Base-by-base conservation (phyloP, 2,113 vertebrate species). In the Pachypanchax playfairii region DNA sequence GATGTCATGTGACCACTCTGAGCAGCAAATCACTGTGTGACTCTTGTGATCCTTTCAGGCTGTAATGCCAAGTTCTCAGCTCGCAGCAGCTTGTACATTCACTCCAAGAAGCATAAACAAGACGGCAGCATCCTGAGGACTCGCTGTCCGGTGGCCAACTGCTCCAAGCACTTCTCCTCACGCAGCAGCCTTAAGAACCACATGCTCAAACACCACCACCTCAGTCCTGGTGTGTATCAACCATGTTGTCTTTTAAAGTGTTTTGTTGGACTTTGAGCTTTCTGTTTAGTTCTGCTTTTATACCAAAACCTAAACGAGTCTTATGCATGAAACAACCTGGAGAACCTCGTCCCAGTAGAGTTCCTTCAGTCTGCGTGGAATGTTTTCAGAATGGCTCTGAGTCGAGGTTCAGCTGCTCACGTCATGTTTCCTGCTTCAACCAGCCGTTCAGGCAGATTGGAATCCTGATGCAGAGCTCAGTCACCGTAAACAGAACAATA, bases 41-140 rank as follows among this genome's bases (percentile, higher is more conserved):
- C 22, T 21, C 10, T 5, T n/a, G 2, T 29, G 17, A 5, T 47
- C 57, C 39, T 35, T 20, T 50, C 75, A 99, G 97, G 97, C 43
- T 99, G 97, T 77, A 93, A 90, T 60, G 97, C 96, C n/a, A 94
- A 94, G 70, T 99, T 99, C 87, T 99, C 97, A 3, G 97, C 97
- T 4, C 93, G 97, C 39, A 99, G 97, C 85, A 99, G 97, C 75
- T 83, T 99, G 5, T 99, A 99, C 83, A 98, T 99, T 62, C 97
- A 99, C 82, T 96, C 96, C 26, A 98, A 97, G 86, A 99, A 98
- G 68, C 97, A 99, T 54, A 92, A 95, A 48, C 94, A 96, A 80
- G 96, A 98, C 4, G 90, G 88, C 63, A 92, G 93, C 24, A 84
- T 90, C 0, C 85, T 95, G 6, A 94, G 95, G 63, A 94, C 90